Evolutionary conservation across 2,888 invertebrate genomes (phyloP).

Genomic region (Ligdia adustata): DNA sequence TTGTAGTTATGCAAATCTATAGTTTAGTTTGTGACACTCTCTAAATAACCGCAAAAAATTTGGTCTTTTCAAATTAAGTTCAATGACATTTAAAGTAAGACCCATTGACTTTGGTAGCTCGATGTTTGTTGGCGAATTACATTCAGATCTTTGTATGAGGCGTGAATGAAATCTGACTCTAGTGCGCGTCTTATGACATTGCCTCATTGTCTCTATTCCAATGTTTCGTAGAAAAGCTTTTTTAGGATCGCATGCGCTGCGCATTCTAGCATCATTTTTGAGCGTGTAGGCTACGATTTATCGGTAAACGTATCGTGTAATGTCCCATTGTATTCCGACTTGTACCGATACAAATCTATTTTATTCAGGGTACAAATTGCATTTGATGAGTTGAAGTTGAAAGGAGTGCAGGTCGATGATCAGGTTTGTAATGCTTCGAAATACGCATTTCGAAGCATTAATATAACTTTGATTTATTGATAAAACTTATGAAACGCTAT

Average conservation of each 20-base stretch:
- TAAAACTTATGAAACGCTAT: too few species aligned
- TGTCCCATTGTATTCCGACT: slow-evolving; percentile 61
- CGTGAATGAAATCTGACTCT: slow-evolving; percentile 49
- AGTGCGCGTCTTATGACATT: slow-evolving; percentile 52
- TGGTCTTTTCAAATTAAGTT: slow-evolving; percentile 33
- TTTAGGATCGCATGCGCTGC: slow-evolving; percentile 55
- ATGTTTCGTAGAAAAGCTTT: slow-evolving; percentile 59
- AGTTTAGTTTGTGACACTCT: background rate
- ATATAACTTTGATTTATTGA: too few species aligned
- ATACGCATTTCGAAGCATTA: too few species aligned
- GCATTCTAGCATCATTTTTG: slow-evolving; percentile 47
- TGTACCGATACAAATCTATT: slow-evolving; percentile 54
- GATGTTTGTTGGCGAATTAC: slow-evolving; percentile 29
- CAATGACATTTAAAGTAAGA: slow-evolving; percentile 38
- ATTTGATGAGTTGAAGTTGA: slow-evolving; percentile 39
- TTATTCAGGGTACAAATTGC: slow-evolving; percentile 55
- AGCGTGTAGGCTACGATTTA: slow-evolving; percentile 59
- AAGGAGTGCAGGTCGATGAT: slow-evolving; percentile 19
- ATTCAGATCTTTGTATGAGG: slow-evolving; percentile 27
- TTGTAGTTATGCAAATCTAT: slow-evolving; percentile 5
- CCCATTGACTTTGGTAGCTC: slow-evolving; percentile 20
- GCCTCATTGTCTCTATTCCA: slow-evolving; percentile 47
- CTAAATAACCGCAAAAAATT: slow-evolving; percentile 13
- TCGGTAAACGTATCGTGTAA: slow-evolving; percentile 54
- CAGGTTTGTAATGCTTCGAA: too few species aligned